Conservation (phyloP, 2,888 invertebrate species). For the Pachymerium ferrugineum region DNA sequence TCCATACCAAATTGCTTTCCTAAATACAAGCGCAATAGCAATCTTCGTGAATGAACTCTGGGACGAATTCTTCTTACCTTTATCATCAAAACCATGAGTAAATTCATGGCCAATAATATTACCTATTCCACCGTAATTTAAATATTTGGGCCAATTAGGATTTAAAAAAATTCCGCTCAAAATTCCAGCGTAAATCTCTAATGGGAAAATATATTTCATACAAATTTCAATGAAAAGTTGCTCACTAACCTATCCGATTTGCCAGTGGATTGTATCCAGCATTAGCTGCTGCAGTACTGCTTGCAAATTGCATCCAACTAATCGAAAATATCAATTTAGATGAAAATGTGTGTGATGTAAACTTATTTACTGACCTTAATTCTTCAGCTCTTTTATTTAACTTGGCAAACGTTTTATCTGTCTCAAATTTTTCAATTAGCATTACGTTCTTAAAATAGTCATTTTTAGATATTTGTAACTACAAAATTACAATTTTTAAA, state of each 20-base stretch:
- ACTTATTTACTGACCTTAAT: neutral
- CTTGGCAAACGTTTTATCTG: neutral
- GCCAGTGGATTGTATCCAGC: neutral
- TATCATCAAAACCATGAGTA: neutral
- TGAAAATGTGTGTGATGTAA: neutral
- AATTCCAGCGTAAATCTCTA: neutral
- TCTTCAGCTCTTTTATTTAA: neutral
- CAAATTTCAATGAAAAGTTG: neutral
- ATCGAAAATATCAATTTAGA: neutral
- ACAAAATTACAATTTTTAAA: neutral
- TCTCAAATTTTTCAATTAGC: neutral
- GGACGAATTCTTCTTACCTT: too few relatives aligned
- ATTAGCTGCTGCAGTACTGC: neutral
- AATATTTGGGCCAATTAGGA: neutral
- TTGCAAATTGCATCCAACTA: neutral
- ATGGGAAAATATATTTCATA: neutral
- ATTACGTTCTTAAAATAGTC: neutral
- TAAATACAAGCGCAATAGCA: too few relatives aligned
- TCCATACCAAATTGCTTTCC: neutral
- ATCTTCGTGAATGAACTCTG: too few relatives aligned
- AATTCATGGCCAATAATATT: neutral
- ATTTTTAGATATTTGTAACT: neutral
- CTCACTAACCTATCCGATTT: neutral
- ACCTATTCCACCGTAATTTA: neutral
- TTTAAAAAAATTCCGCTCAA: neutral